phyloP scores from a whole-genome alignment of 2,888 invertebrate species.

The Hirudinaria manillensis region DNA sequence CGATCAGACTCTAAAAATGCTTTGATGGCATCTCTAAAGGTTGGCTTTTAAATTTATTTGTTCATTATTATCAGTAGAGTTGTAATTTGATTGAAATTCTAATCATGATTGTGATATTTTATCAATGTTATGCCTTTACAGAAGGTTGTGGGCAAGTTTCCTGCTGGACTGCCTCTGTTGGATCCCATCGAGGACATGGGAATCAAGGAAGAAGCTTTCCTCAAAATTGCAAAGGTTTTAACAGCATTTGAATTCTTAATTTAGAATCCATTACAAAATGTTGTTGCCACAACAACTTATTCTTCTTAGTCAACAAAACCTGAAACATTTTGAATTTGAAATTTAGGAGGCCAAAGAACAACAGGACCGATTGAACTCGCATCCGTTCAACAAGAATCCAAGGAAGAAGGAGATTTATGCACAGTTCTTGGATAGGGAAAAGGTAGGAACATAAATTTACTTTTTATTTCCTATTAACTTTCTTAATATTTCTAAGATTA shows the following conservation, averaged over 20 bases:
- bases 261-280: no score
- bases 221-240: conserved; percentile 11
- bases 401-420: background rate
- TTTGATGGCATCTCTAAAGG: conserved; percentile 24
- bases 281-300: no score
- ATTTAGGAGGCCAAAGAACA: conserved; percentile 14
- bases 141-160: conserved; percentile 76
- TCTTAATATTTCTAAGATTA: background rate
- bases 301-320: no score
- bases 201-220: conserved; percentile 70
- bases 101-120: background rate
- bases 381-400: background rate
- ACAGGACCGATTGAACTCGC: conserved; percentile 3
- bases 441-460: background rate
- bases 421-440: conserved; percentile 12
- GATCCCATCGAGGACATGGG: conserved; percentile 94
- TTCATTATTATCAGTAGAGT: background rate
- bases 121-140: no score
- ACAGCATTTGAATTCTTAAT: background rate
- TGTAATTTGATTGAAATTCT: background rate
- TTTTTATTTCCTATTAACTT: no score
- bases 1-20: conserved; percentile 56
- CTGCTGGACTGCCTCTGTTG: conserved; percentile 76
- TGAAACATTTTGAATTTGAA: background rate
- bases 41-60: background rate